Evolutionary conservation across 37 sponge, comb jelly and placozoan genomes (phyloP), one percentile per base, ranked within the genome.

Genomic region (Aphrocallistes beatrix): DNA sequence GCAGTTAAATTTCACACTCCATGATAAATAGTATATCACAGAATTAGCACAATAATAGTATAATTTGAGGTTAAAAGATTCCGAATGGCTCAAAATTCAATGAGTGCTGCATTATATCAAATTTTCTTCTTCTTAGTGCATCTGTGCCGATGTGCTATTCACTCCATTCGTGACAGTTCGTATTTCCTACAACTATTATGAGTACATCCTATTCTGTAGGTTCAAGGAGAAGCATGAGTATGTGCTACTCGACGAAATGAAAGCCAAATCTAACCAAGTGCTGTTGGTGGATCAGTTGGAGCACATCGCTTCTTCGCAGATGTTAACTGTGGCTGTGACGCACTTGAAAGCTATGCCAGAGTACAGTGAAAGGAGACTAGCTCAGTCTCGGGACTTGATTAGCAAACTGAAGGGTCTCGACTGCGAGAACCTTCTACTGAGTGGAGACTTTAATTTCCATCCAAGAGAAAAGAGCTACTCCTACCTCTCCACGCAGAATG

Each of bases 361-460:
- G 21, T 37, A 21, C 21, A 1, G 37, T 0, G 50, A 69, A 0
- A 23, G 81, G 39, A 84, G 93, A 38, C 38, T 50, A 6, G 81
- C 85, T 16, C 93, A 92, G 39, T 89, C 89, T 25, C 37, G 84
- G 25, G 89, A 90, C 36, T 75, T 92, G 9, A 38, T 90, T 0
- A 36, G 75, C 37, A 87, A 88, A 39, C 38, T 90, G 50, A 39
- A 36, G 39, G 36, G 36, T 32, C 86, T 92, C 51, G 37, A 85
- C 21, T 3, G 82, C 28, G 85, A 19, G 23, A 75, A 38, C 0
- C 38, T 42, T 28, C 51, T 92, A 21, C 60, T 92, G 1, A 86
- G 88, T 82, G 93, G 93, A 1, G 93, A 92, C 84, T 92, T 92
- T 50, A 92, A 92, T 88, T 89, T 89, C 37, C 32, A 34, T 36